Evolutionary conservation across 1,140 invertebrate genomes (phyloP), one percentile per base, ranked within the genome.

Genomic region (Panagrolaimus sp.): DNA sequence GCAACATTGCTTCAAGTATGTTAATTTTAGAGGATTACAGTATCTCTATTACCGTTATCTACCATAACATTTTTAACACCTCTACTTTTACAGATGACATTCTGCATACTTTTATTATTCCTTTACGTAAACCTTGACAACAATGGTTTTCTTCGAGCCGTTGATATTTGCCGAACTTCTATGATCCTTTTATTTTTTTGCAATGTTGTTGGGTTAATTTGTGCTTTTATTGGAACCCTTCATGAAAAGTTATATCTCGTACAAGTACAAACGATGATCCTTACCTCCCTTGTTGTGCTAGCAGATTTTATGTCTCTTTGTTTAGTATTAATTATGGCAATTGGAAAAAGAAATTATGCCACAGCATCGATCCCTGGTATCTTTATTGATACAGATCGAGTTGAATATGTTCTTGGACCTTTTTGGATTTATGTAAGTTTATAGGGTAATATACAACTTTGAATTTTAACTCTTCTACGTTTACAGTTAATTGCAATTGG

Each of bases 271-370:
- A 80, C 67, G 11, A 66, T 62, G 16, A 53, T 80, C 1, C 51
- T 78, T 7, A 70, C 70, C 1, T 79, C 71, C 5, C 66, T 78
- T 3, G 75, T 78, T 7, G 64, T 75, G 5, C 9, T 78, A 20
- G 75, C 74, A 16, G 76, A 78, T 51, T 42, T 81, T 20, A 14
- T 81, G 14, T 78, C 76, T 5, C 70, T 78, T 23, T 7, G 65
- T 14, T 44, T 75, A 16, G 68, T 75, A 8, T 16, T 68, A n/a
- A 74, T 67, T 11, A 78, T 78, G 76, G 76, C 76, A 1, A 76
- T 80, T 45, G 78, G 76, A 14, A 69, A 53, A 5, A 42, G 75
- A 9, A 63, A 53, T 63, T 46, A 70, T 63, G 46, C 27, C 27
- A 53, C 38, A 27, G 31, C 23, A 44, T 43, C 23, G 14, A 62